These are phyloP conservation scores for Aplocera efformata DNA, from an alignment of 2,888 invertebrate genomes.

Conservation along the genomic window DNA sequence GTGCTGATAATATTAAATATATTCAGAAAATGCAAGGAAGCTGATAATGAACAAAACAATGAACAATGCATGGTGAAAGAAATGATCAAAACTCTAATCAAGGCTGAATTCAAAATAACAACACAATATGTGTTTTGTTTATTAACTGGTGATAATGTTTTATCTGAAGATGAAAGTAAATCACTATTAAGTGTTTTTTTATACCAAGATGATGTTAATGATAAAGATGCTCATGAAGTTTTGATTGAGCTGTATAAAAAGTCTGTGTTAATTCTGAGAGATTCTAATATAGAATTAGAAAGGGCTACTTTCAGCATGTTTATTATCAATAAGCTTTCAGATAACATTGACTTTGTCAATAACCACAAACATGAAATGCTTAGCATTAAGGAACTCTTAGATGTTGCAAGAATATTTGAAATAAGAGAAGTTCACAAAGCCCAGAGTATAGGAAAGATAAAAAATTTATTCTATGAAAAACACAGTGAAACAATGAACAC, in stretches of 20 bases:
- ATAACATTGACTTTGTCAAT: conserved; percentile 30
- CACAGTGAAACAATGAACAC: conserved; percentile 50
- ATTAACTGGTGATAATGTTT: conserved; percentile 38
- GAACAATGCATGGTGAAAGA: conserved; percentile 16
- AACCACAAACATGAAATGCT: conserved; percentile 47
- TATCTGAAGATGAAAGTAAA: conserved; percentile 41
- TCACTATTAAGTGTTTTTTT: conserved; percentile 38
- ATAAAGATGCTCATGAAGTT: conserved; percentile 30
- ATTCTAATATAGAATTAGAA: conserved; percentile 38
- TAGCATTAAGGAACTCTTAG: conserved; percentile 36
- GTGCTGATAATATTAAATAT: conserved; percentile 45
- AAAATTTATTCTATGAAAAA: conserved; percentile 59
- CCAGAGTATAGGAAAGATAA: conserved; percentile 53
- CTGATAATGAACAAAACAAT: no score
- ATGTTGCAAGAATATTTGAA: conserved; percentile 28
- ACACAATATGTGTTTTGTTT: conserved; percentile 45
- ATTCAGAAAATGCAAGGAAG: conserved; percentile 35
- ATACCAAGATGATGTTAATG: conserved; percentile 18
- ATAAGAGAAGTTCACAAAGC: conserved; percentile 34
- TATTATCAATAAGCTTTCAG: conserved; percentile 41
- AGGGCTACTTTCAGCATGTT: conserved; percentile 48
- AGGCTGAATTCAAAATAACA: conserved; percentile 40
- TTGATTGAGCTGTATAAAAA: conserved; percentile 48
- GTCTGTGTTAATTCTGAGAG: conserved; percentile 43
- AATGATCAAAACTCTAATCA: conserved; percentile 30